Evolutionary conservation across 2,113 vertebrate genomes (phyloP).

Genomic region (Notothenia rossii): DNA sequence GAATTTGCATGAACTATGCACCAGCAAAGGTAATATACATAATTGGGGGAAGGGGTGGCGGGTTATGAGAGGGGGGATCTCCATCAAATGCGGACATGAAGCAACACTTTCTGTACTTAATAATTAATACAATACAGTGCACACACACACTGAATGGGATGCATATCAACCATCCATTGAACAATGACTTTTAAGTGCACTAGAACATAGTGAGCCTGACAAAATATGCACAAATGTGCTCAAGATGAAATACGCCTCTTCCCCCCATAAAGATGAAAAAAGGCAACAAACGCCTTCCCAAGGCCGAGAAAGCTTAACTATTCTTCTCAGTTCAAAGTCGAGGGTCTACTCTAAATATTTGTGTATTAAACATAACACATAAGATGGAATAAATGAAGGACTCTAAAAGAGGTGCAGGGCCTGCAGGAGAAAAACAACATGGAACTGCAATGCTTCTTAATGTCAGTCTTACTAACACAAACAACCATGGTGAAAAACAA

Average conservation of each 20-base stretch:
- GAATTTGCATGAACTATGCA: conserved; percentile 78
- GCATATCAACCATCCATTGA: conserved; percentile 71
- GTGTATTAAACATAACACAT: conserved; percentile 74
- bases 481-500: conserved; percentile 69
- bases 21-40: conserved; percentile 80
- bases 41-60: conserved; percentile 66
- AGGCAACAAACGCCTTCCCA: conserved; percentile 69
- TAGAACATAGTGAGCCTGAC: conserved; percentile 53
- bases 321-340: conserved; percentile 77
- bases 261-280: conserved; percentile 45
- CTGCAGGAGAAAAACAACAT: conserved; percentile 72
- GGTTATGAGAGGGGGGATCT: conserved; percentile 29
- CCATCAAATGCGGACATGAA: conserved; percentile 76
- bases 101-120: conserved; percentile 77
- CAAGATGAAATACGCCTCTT: conserved; percentile 69
- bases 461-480: conserved; percentile 69
- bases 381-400: conserved; percentile 66
- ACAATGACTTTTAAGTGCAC: conserved; percentile 75
- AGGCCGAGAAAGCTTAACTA: conserved; percentile 62
- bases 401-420: conserved; percentile 65
- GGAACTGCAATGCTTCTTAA: conserved; percentile 67
- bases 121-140: conserved; percentile 76
- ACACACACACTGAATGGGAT: conserved; percentile 65
- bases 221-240: conserved; percentile 67
- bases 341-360: conserved; percentile 81